Conservation (phyloP, 1,140 invertebrate genomes). For the Drosophila miranda region DNA sequence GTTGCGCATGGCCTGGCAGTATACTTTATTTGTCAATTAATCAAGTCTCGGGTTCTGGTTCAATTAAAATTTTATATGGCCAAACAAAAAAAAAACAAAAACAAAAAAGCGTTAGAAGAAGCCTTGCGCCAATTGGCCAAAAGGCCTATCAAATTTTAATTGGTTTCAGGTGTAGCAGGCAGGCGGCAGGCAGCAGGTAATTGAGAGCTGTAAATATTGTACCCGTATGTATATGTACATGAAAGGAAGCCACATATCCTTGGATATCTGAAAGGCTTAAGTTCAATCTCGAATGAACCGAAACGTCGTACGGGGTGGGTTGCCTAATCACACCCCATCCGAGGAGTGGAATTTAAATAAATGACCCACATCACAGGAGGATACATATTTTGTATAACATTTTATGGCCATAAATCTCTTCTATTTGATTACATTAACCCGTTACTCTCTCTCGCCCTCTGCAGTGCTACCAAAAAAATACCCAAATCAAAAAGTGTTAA, state of each 20-base stretch:
- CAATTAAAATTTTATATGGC: slow-evolving; percentile 37
- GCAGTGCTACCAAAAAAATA: slow-evolving; percentile 30
- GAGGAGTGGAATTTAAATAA: slow-evolving; percentile 32
- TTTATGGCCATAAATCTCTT: slow-evolving; percentile 50
- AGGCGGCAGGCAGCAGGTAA: slow-evolving; percentile 4
- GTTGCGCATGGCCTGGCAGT: slow-evolving; percentile 13
- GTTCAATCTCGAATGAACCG: no score
- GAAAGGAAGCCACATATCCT: slow-evolving; percentile 9
- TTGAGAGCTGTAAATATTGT: not conserved
- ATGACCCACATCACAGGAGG: slow-evolving; percentile 36
- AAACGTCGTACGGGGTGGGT: not conserved
- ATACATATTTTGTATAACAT: slow-evolving; percentile 32
- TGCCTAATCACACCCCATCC: slow-evolving; percentile 15
- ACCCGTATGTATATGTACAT: no score
- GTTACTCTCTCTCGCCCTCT: slow-evolving; percentile 3
- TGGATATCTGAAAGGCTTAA: not conserved
- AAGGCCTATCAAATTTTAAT: slow-evolving; percentile 41
- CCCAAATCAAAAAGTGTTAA: slow-evolving; percentile 61
- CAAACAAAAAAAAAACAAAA: no score
- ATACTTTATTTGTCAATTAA: slow-evolving; percentile 56
- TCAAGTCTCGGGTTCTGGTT: slow-evolving; percentile 33
- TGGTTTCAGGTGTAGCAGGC: slow-evolving; percentile 24
- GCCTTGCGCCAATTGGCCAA: slow-evolving; percentile 9
- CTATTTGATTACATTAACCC: slow-evolving; percentile 53
- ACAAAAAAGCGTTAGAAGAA: not conserved